These are phyloP conservation scores for Heterodera carotae DNA, from an alignment of 1,140 invertebrate genomes.

Conservation along the genomic window DNA sequence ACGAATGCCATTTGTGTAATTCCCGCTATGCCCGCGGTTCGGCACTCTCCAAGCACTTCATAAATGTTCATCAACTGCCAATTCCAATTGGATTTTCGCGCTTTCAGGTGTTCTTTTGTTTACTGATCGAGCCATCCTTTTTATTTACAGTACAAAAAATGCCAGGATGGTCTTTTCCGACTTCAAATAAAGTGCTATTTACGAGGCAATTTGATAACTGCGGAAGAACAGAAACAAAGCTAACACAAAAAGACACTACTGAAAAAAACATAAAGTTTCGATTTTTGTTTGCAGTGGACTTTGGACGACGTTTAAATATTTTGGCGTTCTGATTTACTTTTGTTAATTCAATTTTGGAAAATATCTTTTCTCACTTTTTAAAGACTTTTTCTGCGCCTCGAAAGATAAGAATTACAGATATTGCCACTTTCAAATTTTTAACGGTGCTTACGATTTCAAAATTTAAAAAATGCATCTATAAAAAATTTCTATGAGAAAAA, in stretches of 20 bases:
- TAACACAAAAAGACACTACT: not conserved
- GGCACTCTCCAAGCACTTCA: conserved; percentile 46
- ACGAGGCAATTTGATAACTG: conserved; percentile 12
- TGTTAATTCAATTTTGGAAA: too few species aligned
- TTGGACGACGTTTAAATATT: too few species aligned
- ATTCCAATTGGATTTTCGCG: conserved; percentile 50
- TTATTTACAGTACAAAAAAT: conserved; percentile 48
- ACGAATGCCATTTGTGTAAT: conserved; percentile 50
- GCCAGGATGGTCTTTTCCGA: conserved; percentile 46
- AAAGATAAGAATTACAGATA: too few species aligned
- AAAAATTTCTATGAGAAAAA: too few species aligned
- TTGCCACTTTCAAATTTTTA: too few species aligned
- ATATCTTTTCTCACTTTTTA: too few species aligned
- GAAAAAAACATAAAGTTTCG: too few species aligned
- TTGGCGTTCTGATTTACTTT: too few species aligned
- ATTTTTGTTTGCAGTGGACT: too few species aligned
- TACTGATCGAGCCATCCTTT: not conserved
- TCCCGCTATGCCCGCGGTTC: conserved; percentile 42
- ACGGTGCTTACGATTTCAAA: too few species aligned
- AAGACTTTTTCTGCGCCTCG: too few species aligned
- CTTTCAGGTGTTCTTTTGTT: conserved; percentile 31
- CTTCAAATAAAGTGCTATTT: conserved; percentile 42
- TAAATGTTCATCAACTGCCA: conserved; percentile 35
- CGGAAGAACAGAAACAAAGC: not conserved
- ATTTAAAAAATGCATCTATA: too few species aligned